Base-by-base conservation (phyloP, 2,113 vertebrate species). In the Sterrhoptilus dennistouni region DNA sequence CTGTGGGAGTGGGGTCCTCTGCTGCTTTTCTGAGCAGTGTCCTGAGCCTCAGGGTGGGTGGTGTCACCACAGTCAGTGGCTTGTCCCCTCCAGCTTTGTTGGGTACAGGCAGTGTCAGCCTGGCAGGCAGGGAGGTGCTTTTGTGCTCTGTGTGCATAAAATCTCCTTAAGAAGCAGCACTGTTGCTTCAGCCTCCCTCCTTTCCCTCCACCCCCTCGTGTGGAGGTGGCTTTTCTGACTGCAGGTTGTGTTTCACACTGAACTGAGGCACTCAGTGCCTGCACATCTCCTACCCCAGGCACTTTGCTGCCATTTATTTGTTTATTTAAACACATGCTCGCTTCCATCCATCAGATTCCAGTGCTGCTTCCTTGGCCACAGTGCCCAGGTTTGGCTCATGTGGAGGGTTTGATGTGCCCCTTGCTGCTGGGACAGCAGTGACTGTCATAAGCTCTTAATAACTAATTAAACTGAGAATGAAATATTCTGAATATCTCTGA, bases 161-260 rank as follows among this genome's bases (percentile, higher is more conserved):
- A 65, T 23, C 5, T 10, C 8, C 23, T 21, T 4, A 5, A 38
- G 27, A 20, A 68, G n/a, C 92, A 68, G 75, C 36, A 0, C 42
- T 74, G n/a, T 77, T 86, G 56, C 83, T 75, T 68, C 93, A 92
- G 52, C 68, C 40, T 72, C 71, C 59, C 69, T 42, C 45, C 59
- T 89, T 17, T 3, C 11, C 17, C 86, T 53, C 33, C 50, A 1
- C 60, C 49, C 42, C 18, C 33, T 45, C 10, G n/a, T 7, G 53
- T 27, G 64, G 61, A 87, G 49, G 75, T 76, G 70, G 54, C 71
- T 81, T 69, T 59, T 63, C 45, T 35, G 64, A 2, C 75, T 57
- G 47, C 80, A 66, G 47, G 8, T 50, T 38, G 42, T 63, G 28
- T 80, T 76, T 64, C 52, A 47, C 1, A 0, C 36, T 53, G 11